Evolutionary conservation across 2,888 invertebrate species (phyloP).

Genomic region (Cataglyphis cursor): DNA sequence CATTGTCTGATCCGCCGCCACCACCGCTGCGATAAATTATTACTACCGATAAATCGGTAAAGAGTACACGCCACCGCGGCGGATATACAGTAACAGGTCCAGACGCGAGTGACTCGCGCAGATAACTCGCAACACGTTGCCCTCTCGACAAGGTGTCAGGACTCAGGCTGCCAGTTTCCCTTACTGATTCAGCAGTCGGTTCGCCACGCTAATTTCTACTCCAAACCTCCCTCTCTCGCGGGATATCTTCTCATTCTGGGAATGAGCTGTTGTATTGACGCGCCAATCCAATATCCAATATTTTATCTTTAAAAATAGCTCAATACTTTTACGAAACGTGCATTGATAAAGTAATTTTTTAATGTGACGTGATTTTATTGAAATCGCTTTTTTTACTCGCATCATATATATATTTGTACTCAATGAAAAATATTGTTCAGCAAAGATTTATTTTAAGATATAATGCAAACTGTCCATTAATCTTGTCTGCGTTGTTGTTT

Average conservation of each 20-base stretch:
- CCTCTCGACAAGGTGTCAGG: slow-evolving; percentile 59
- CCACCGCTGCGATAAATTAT: slow-evolving; percentile 75
- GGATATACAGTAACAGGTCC: slow-evolving; percentile 55
- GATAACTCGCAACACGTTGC: slow-evolving; percentile 56
- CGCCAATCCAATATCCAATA: not conserved
- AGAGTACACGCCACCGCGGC: slow-evolving; percentile 56
- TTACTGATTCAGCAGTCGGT: slow-evolving; percentile 56
- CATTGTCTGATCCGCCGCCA: slow-evolving; percentile 68
- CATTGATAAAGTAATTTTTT: not conserved
- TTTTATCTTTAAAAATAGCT: slow-evolving; percentile 1
- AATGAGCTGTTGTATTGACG: slow-evolving; percentile 48
- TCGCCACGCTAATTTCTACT: slow-evolving; percentile 59
- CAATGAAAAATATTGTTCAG: not conserved
- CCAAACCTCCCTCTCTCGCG: slow-evolving; percentile 24
- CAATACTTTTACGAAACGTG: not conserved
- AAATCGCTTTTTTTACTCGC: not conserved
- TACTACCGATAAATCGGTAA: slow-evolving; percentile 78
- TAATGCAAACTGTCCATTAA: not conserved
- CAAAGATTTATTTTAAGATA: not conserved
- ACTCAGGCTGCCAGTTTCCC: slow-evolving; percentile 51
- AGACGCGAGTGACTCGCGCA: slow-evolving; percentile 48
- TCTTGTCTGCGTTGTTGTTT: not conserved
- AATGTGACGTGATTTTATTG: not conserved
- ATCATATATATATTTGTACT: not conserved
- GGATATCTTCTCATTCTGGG: slow-evolving; percentile 33